These are phyloP conservation scores for Sebastes schlegelii DNA, from an alignment of 2,113 vertebrate genomes.

Conservation along the genomic window DNA sequence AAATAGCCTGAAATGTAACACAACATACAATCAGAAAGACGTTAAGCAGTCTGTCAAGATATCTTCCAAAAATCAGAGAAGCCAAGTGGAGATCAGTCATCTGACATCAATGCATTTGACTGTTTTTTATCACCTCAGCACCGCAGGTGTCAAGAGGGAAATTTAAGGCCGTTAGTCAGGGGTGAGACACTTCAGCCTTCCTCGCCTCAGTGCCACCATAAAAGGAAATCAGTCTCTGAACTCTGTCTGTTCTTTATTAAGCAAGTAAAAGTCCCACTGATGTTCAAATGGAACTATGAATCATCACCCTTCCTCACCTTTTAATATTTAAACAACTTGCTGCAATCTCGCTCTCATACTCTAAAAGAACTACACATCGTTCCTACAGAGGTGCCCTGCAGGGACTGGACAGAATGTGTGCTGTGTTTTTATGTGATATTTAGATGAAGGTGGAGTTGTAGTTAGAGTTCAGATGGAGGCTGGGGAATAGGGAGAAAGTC, in stretches of 20 bases:
- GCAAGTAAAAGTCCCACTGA: constrained; percentile 10
- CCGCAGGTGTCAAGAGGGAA: background rate
- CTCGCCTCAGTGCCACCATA: background rate
- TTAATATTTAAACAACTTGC: constrained; percentile 38
- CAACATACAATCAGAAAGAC: background rate
- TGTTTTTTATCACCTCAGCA: background rate
- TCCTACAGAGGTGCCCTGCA: constrained; percentile 4
- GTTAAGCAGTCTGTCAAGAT: background rate
- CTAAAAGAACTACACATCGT: constrained; percentile 19
- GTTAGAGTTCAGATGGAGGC: constrained; percentile 27
- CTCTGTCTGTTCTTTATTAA: constrained; percentile 24
- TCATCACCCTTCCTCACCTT: constrained; percentile 24
- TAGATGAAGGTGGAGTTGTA: constrained; percentile 41
- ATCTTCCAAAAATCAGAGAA: background rate
- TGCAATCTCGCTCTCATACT: background rate
- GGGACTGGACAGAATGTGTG: constrained; percentile 16
- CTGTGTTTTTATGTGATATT: constrained; percentile 16
- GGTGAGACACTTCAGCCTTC: background rate
- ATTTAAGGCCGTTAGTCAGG: background rate
- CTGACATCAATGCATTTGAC: background rate
- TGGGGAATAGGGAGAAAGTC: constrained; percentile 14
- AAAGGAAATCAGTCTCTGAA: constrained; percentile 1
- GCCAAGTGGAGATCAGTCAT: background rate
- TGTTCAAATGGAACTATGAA: constrained; percentile 18
- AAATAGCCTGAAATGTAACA: background rate